Evolutionary conservation across 2,797 vertebrate genomes (phyloP).

Genomic region (Odontamblyopus lacepedii): DNA sequence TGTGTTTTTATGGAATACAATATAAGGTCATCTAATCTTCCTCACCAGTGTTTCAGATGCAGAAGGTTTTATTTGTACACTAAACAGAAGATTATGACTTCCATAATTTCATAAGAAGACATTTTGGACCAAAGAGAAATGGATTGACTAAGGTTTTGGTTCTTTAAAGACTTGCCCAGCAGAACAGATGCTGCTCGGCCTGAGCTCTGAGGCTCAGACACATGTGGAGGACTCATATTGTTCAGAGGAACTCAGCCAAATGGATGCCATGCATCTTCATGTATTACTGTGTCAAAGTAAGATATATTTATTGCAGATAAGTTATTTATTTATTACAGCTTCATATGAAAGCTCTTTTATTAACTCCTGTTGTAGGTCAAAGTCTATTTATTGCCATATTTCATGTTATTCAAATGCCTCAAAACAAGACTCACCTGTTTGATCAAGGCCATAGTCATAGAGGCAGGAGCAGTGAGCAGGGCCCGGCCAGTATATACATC

Average conservation of each 20-base stretch:
- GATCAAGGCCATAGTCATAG: conserved; percentile 17
- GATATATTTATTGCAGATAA: conserved; percentile 84
- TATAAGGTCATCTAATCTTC: neutral
- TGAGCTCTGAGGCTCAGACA: conserved; percentile 20
- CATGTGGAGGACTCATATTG: conserved; percentile 49
- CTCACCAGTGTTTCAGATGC: conserved; percentile 8
- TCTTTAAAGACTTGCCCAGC: conserved; percentile 1
- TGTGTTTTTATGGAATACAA: neutral
- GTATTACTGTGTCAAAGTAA: conserved; percentile 81
- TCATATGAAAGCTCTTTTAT: conserved; percentile 73
- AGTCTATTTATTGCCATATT: conserved; percentile 78
- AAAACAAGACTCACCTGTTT: conserved; percentile 1
- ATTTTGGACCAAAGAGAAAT: conserved; percentile 16
- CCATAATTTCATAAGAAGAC: neutral
- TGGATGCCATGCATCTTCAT: conserved; percentile 83
- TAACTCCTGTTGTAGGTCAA: conserved; percentile 64
- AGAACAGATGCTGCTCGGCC: neutral
- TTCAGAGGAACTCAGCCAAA: conserved; percentile 76
- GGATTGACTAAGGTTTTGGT: neutral
- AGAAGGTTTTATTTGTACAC: neutral
- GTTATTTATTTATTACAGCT: conserved; percentile 85
- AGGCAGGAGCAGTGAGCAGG: neutral
- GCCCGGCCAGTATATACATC: neutral
- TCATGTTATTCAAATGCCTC: conserved; percentile 14
- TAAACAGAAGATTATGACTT: neutral